Evolutionary conservation across 2,797 vertebrate genomes (phyloP).

Genomic region (Gymnopithys bicolor): DNA sequence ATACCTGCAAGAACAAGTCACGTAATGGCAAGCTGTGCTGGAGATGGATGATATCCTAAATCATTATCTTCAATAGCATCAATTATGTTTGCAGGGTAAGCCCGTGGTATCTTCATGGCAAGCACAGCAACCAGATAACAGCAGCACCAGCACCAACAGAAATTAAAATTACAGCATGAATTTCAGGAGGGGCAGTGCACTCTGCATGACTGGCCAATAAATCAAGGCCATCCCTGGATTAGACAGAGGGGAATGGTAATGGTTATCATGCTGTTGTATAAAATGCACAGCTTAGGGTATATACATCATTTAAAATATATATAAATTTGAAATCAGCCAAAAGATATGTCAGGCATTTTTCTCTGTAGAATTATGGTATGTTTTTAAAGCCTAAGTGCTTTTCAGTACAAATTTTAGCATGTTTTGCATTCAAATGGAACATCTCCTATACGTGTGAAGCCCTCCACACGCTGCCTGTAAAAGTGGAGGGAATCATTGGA

Average conservation of each 20-base stretch:
- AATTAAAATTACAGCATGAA: conserved; percentile 37
- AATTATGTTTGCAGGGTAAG: conserved; percentile 52
- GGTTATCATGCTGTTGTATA: conserved; percentile 43
- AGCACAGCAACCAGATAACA: background rate
- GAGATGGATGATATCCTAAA: conserved; percentile 67
- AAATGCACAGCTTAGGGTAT: conserved; percentile 42
- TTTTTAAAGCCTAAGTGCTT: conserved; percentile 45
- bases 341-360: conserved; percentile 34
- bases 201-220: conserved; percentile 19
- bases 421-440: conserved; percentile 45
- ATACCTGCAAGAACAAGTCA: conserved; percentile 56
- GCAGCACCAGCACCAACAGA: conserved; percentile 31
- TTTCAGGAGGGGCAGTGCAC: conserved; percentile 26
- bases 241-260: conserved; percentile 49
- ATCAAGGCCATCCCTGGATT: conserved; percentile 36
- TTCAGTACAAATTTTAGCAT: conserved; percentile 37
- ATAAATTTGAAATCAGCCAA: conserved; percentile 58
- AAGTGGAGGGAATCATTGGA: background rate
- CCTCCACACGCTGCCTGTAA: background rate
- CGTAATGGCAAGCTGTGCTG: conserved; percentile 25
- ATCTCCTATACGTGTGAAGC: background rate
- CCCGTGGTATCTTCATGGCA: conserved; percentile 35
- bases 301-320: conserved; percentile 30
- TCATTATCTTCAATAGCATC: conserved; percentile 58
- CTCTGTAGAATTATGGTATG: conserved; percentile 11